These are phyloP conservation scores for Cepaea nemoralis DNA, from an alignment of 1,140 invertebrate genomes.

Conservation along the genomic window DNA sequence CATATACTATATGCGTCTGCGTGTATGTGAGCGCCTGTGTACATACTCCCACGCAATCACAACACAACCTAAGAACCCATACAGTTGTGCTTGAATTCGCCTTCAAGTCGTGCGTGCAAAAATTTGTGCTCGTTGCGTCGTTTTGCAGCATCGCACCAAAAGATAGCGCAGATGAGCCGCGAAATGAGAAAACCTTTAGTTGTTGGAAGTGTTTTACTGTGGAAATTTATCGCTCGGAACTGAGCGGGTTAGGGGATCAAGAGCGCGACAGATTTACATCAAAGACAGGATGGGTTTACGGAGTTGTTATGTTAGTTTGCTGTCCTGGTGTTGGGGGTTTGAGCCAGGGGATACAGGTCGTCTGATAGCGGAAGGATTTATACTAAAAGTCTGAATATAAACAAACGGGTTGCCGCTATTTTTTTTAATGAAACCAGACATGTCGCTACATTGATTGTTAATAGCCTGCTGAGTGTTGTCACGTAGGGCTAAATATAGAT, in stretches of 20 bases:
- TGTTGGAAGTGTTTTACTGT: constrained; percentile 9
- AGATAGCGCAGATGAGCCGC: constrained; percentile 11
- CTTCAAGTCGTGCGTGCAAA: not conserved
- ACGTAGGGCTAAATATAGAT: too few species aligned
- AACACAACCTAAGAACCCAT: not conserved
- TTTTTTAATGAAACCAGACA: not conserved
- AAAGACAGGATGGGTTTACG: not conserved
- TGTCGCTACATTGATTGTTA: too few species aligned
- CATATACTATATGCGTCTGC: too few species aligned
- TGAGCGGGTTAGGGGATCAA: not conserved
- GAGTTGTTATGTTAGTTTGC: not conserved
- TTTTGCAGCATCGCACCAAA: not conserved
- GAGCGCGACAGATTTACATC: not conserved
- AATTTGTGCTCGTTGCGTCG: not conserved
- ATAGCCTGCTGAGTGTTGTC: too few species aligned
- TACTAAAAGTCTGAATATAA: not conserved
- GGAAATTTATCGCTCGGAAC: not conserved
- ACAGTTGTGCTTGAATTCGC: not conserved
- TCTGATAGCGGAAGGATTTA: not conserved
- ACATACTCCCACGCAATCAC: too few species aligned
- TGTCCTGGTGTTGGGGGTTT: not conserved
- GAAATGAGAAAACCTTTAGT: not conserved
- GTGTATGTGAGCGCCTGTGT: too few species aligned
- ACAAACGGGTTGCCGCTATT: not conserved
- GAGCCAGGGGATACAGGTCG: not conserved